phyloP scores from a whole-genome alignment of 2,888 invertebrate genomes.

The Sphaerophoria rueppellii region DNA sequence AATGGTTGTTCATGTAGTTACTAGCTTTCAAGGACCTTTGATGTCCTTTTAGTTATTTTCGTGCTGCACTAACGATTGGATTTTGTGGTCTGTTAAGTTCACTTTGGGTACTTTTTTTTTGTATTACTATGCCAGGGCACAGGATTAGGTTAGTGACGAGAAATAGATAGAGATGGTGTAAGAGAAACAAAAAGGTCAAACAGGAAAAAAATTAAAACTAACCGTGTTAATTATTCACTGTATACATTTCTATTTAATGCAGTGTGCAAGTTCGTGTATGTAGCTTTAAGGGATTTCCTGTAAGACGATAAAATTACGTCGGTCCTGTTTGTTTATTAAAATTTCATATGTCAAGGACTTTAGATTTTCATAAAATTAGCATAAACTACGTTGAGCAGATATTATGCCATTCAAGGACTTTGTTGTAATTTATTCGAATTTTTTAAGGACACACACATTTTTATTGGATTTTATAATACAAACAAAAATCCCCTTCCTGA shows the following conservation, averaged over 20 bases:
- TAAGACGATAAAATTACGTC: constrained; percentile 48
- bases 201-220: constrained; percentile 18
- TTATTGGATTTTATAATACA: neutral
- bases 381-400: neutral
- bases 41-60: constrained; percentile 56
- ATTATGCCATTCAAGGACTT: constrained; percentile 2
- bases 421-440: constrained; percentile 30
- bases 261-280: constrained; percentile 35
- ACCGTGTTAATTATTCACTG: constrained; percentile 68
- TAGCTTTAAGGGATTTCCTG: constrained; percentile 36
- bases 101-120: constrained; percentile 25
- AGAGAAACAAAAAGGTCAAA: neutral
- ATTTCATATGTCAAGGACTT: constrained; percentile 19
- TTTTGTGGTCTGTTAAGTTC: constrained; percentile 56
- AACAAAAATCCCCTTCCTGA: neutral
- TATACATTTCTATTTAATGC: constrained; percentile 64
- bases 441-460: neutral
- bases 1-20: neutral
- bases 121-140: constrained; percentile 1
- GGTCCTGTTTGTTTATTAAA: constrained; percentile 55
- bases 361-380: neutral
- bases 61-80: constrained; percentile 47
- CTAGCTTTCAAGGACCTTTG: constrained; percentile 53
- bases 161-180: constrained; percentile 7
- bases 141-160: constrained; percentile 7